Conservation (phyloP, 2,888 invertebrate genomes). For the Omphaloscelis lunosa region DNA sequence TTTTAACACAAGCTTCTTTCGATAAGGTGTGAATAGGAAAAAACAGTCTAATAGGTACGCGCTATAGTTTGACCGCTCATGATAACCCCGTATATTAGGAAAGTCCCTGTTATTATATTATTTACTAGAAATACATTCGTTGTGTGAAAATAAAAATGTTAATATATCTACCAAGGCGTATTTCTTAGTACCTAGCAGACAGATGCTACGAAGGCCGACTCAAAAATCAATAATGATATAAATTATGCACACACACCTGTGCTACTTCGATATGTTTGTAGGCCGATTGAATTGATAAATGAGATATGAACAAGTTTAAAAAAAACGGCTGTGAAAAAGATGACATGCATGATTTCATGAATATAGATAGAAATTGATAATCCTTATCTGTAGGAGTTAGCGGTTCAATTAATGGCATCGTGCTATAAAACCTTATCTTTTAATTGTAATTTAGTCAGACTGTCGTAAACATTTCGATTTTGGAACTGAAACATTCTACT, state of each 20-base stretch:
- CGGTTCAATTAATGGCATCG: slow-evolving; percentile 1
- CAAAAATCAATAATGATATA: slow-evolving; percentile 59
- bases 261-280: background rate
- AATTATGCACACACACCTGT: slow-evolving; percentile 41
- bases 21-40: background rate
- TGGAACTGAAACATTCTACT: too few relatives aligned
- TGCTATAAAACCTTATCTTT: slow-evolving; percentile 16
- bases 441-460: slow-evolving; percentile 1
- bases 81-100: background rate
- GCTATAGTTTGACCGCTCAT: background rate
- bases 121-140: background rate
- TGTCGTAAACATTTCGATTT: too few relatives aligned
- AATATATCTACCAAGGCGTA: background rate
- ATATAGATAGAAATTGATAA: background rate
- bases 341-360: background rate
- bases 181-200: background rate
- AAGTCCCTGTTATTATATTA: background rate
- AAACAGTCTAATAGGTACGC: background rate
- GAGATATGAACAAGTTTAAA: slow-evolving; percentile 1
- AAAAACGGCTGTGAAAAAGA: background rate
- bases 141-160: background rate
- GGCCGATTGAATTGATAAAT: slow-evolving; percentile 39
- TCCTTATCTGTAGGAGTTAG: background rate
- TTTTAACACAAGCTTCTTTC: background rate
- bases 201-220: slow-evolving; percentile 16